Conservation (phyloP, 2,113 vertebrate genomes). For the Anhinga rufa region DNA sequence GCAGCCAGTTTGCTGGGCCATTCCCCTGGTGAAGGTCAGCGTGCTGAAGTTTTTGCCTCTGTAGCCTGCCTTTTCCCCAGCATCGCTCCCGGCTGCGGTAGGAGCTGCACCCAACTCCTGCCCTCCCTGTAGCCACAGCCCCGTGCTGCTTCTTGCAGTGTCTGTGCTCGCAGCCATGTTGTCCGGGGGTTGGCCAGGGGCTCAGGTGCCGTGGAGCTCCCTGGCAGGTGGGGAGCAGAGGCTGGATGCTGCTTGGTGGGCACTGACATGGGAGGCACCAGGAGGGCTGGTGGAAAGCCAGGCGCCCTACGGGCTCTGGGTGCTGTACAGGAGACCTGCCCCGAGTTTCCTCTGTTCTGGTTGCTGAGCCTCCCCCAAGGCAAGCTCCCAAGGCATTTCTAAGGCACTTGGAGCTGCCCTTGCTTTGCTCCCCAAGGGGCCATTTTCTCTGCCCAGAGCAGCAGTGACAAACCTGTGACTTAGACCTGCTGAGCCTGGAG, state of each 20-base stretch:
- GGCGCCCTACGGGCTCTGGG: background rate
- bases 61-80: background rate
- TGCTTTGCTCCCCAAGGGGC: background rate
- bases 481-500: background rate
- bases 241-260: accelerated
- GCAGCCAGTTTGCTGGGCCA: accelerated
- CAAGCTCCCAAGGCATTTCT: background rate
- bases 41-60: background rate
- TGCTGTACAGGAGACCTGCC: background rate
- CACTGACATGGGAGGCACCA: background rate
- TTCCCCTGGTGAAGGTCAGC: accelerated
- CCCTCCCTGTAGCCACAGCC: background rate
- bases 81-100: background rate
- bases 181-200: accelerated
- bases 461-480: background rate
- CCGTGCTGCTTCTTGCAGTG: accelerated
- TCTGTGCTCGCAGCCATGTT: accelerated
- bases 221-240: background rate
- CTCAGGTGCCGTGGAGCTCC: accelerated
- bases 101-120: background rate
- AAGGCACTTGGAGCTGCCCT: background rate
- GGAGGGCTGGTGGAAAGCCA: background rate
- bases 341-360: background rate
- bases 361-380: background rate
- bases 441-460: accelerated